Conservation (phyloP, 2,797 vertebrate species). For the Psittacula echo region DNA sequence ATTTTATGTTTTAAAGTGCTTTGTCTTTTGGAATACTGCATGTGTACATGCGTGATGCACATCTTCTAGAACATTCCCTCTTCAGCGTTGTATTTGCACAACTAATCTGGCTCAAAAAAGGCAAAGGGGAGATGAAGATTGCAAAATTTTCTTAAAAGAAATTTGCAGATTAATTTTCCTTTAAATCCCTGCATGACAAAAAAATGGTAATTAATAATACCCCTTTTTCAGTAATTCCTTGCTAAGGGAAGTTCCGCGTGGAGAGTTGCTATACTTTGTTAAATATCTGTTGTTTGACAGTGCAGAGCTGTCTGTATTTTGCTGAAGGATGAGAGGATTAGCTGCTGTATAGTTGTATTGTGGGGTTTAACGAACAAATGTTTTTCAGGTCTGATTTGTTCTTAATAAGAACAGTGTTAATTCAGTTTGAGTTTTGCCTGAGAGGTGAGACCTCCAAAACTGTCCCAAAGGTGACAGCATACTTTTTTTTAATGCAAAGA, state of each 20-base stretch:
- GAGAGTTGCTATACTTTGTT: not conserved
- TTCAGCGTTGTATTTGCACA: not conserved
- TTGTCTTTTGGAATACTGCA: not conserved
- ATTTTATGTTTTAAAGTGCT: not conserved
- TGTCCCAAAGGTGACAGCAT: not conserved
- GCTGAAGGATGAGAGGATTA: not conserved
- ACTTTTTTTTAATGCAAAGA: not conserved
- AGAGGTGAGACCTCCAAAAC: conserved; percentile 30
- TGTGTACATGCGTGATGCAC: accelerated
- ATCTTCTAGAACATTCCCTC: not conserved
- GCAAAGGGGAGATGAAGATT: not conserved
- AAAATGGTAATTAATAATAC: not conserved
- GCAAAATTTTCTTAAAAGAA: not conserved
- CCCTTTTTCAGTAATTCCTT: not conserved
- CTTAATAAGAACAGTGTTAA: not conserved
- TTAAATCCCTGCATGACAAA: not conserved
- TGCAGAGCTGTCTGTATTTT: not conserved
- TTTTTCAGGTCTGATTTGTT: conserved; percentile 31
- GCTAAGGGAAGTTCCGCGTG: not conserved
- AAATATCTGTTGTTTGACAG: not conserved
- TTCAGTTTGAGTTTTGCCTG: conserved; percentile 5
- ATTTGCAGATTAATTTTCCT: not conserved
- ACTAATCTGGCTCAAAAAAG: not conserved
- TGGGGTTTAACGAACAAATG: not conserved
- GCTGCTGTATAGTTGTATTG: not conserved